Percentiles rank a stretch among this genome's conserved stretches.
Evolutionary conservation across 2,888 invertebrate species (phyloP).

Genomic region (Drosophila recens): DNA sequence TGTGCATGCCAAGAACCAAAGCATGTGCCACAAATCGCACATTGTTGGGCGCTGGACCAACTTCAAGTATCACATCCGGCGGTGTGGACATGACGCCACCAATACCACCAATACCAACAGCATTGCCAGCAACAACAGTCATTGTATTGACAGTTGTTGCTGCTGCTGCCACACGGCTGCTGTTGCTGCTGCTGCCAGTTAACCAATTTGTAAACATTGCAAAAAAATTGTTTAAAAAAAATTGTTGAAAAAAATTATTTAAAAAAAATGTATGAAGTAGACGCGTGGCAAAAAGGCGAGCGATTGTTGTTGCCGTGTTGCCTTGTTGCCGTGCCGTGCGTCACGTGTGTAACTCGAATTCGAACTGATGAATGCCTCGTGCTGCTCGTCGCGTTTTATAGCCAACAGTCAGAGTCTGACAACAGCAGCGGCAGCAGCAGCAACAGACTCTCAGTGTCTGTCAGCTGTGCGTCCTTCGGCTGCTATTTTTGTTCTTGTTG

Average conservation of each 20-base stretch:
- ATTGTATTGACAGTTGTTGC: slow-evolving; percentile 12
- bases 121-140: slow-evolving; percentile 16
- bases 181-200: slow-evolving; percentile 72
- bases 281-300: background rate
- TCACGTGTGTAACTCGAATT: slow-evolving; percentile 81
- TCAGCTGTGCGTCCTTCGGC: slow-evolving; percentile 58
- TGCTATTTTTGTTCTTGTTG: slow-evolving; percentile 24
- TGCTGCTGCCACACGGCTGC: slow-evolving; percentile 20
- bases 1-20: slow-evolving; percentile 88
- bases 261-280: background rate
- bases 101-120: background rate
- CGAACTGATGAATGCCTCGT: slow-evolving; percentile 83
- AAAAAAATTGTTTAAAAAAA: slow-evolving; percentile 23
- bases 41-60: slow-evolving; percentile 87
- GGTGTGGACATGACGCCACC: slow-evolving; percentile 81
- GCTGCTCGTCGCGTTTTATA: slow-evolving; percentile 84
- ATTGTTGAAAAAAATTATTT: slow-evolving; percentile 14
- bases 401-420: slow-evolving; percentile 40
- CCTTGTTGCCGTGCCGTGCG: slow-evolving; percentile 28
- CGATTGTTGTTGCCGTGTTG: slow-evolving; percentile 9
- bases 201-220: slow-evolving; percentile 85
- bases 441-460: slow-evolving; percentile 14
- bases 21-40: slow-evolving; percentile 90
- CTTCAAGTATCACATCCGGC: slow-evolving; percentile 88
- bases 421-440: slow-evolving; percentile 6